Evolutionary conservation across 2,888 invertebrate genomes (phyloP).

Genomic region (Linnaemya tessellans): DNA sequence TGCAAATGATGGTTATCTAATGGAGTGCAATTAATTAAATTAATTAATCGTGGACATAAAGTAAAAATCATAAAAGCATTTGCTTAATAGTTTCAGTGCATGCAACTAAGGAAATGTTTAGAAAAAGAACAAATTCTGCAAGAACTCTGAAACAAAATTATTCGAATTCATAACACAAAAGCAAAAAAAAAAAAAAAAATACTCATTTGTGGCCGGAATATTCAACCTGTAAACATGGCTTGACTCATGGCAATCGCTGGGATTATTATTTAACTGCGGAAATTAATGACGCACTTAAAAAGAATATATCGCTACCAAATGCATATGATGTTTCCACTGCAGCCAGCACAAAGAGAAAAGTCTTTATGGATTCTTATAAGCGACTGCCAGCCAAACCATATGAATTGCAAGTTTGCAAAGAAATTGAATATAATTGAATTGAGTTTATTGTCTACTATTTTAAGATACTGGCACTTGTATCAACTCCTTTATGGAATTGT

Average conservation of each 20-base stretch:
- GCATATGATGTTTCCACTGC: background rate
- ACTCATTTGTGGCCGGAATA: constrained; percentile 2
- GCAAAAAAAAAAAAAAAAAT: background rate
- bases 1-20: background rate
- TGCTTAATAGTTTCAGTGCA: background rate
- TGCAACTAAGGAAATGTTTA: constrained; percentile 1
- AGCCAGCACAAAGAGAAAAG: constrained; percentile 2
- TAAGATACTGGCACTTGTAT: constrained; percentile 17
- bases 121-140: constrained; percentile 1
- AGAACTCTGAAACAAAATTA: constrained; percentile 17
- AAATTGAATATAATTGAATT: constrained; percentile 50
- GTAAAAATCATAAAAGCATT: background rate
- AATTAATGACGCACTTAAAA: constrained; percentile 64
- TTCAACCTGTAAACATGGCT: constrained; percentile 9
- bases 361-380: constrained; percentile 5
- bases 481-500: constrained; percentile 34
- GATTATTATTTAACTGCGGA: constrained; percentile 19
- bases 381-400: constrained; percentile 40
- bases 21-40: background rate
- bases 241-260: background rate
- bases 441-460: constrained; percentile 59
- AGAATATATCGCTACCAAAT: constrained; percentile 52
- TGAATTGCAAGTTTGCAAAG: constrained; percentile 25
- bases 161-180: constrained; percentile 25
- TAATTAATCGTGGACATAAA: background rate